Conservation (phyloP, 2,888 invertebrate genomes). For the Nebria salina region DNA sequence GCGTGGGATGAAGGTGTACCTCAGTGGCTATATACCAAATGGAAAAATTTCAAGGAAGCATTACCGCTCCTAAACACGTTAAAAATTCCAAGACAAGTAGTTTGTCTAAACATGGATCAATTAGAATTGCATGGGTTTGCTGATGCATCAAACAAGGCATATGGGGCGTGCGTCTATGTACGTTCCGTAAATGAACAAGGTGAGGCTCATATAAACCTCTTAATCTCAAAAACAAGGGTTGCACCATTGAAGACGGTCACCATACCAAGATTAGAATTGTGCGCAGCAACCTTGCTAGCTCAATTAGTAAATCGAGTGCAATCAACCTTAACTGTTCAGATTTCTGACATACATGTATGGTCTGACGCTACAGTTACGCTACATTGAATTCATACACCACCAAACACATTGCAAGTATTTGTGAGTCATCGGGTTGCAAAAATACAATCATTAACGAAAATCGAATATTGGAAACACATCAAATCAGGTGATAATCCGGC, state of each 20-base stretch:
- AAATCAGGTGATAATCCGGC: constrained; percentile 48
- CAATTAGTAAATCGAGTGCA: constrained; percentile 47
- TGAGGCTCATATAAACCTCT: constrained; percentile 6
- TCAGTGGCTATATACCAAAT: no score
- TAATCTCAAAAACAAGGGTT: constrained; percentile 50
- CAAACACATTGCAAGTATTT: constrained; percentile 50
- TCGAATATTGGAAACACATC: constrained; percentile 49
- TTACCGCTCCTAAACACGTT: constrained; percentile 5
- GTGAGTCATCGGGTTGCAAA: constrained; percentile 51
- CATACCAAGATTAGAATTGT: constrained; percentile 53
- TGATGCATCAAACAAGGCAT: constrained; percentile 8
- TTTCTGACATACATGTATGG: constrained; percentile 48
- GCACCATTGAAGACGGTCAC: constrained; percentile 50
- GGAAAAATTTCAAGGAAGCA: neutral
- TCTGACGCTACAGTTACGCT: constrained; percentile 54
- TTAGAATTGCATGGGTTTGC: constrained; percentile 9
- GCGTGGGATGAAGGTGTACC: neutral
- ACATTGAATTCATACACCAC: constrained; percentile 50
- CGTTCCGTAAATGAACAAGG: constrained; percentile 1
- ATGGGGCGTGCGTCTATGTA: constrained; percentile 4
- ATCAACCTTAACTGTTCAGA: constrained; percentile 21
- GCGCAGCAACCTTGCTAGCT: constrained; percentile 52
- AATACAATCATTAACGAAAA: constrained; percentile 48
- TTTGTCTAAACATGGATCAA: neutral
- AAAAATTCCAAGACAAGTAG: neutral